phyloP scores from a whole-genome alignment of 2,797 vertebrate genomes.

The Melanotaenia parkinsoni region DNA sequence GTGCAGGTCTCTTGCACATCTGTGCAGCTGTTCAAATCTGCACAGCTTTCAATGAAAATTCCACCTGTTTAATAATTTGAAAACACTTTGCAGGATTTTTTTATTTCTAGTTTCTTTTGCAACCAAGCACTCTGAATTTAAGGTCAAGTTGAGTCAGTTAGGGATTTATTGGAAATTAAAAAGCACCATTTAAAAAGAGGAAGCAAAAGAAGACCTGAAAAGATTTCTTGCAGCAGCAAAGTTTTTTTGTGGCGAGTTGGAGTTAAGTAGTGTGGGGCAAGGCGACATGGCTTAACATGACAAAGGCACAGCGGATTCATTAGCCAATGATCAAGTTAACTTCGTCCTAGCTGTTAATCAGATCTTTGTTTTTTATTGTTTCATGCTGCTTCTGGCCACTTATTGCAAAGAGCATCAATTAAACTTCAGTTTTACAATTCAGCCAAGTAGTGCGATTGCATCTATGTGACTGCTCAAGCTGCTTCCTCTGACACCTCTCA shows the following conservation, averaged over 20 bases:
- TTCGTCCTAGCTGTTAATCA: constrained; percentile 31
- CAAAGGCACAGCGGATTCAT: constrained; percentile 71
- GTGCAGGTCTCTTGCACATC: background rate
- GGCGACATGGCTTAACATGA: constrained; percentile 71
- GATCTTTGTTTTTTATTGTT: constrained; percentile 24
- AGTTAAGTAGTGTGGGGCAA: constrained; percentile 45
- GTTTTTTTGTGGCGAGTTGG: constrained; percentile 26
- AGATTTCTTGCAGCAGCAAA: constrained; percentile 49
- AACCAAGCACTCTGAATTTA: background rate
- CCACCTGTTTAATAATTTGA: background rate
- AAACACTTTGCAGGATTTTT: background rate
- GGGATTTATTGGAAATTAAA: constrained; percentile 14
- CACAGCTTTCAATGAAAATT: background rate
- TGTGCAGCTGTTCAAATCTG: constrained; percentile 9
- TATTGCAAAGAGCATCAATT: constrained; percentile 16
- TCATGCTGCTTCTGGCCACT: constrained; percentile 30
- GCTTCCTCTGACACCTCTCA: constrained; percentile 16
- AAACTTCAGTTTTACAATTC: background rate
- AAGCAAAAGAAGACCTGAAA: constrained; percentile 28
- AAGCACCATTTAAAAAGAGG: constrained; percentile 47
- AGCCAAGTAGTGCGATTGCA: background rate
- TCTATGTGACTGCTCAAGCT: background rate
- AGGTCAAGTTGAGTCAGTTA: constrained; percentile 7
- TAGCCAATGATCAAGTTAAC: constrained; percentile 60
- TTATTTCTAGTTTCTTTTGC: background rate